These are phyloP conservation scores for Okamejei kenojei DNA, from an alignment of 2,797 vertebrate genomes.

Conservation along the genomic window DNA sequence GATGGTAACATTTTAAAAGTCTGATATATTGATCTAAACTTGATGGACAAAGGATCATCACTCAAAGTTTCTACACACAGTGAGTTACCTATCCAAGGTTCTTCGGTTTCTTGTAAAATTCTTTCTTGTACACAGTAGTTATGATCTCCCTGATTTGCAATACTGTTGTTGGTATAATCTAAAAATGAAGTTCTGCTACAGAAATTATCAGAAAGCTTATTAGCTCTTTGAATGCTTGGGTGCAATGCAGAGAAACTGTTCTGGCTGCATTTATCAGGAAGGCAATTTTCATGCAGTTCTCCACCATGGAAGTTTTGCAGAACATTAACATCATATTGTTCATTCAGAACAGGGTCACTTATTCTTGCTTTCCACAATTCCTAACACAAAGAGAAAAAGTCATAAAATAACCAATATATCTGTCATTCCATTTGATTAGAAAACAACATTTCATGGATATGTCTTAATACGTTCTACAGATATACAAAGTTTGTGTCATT, in stretches of 20 bases:
- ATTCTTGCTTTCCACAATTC: constrained; percentile 68
- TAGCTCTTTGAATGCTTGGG: not conserved
- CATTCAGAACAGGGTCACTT: constrained; percentile 55
- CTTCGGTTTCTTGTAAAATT: constrained; percentile 28
- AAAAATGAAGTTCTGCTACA: not conserved
- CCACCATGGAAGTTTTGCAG: constrained; percentile 38
- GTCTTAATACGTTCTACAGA: not conserved
- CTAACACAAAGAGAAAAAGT: constrained; percentile 45
- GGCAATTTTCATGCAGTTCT: not conserved
- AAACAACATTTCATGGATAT: not conserved
- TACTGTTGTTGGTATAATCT: not conserved
- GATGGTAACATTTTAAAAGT: constrained; percentile 16
- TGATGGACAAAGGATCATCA: constrained; percentile 28
- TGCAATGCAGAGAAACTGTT: not conserved
- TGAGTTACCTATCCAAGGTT: not conserved
- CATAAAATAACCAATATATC: not conserved
- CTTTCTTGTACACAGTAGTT: constrained; percentile 57
- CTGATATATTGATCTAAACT: constrained; percentile 31
- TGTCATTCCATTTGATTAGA: not conserved
- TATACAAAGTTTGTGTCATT: not conserved
- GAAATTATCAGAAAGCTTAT: not conserved
- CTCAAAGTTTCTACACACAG: not conserved
- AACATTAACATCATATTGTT: constrained; percentile 54
- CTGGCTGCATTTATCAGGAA: not conserved
- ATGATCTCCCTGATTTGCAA: constrained; percentile 55